Evolutionary conservation across 2,113 vertebrate species (phyloP).

Genomic region (Myotis yumanensis): DNA sequence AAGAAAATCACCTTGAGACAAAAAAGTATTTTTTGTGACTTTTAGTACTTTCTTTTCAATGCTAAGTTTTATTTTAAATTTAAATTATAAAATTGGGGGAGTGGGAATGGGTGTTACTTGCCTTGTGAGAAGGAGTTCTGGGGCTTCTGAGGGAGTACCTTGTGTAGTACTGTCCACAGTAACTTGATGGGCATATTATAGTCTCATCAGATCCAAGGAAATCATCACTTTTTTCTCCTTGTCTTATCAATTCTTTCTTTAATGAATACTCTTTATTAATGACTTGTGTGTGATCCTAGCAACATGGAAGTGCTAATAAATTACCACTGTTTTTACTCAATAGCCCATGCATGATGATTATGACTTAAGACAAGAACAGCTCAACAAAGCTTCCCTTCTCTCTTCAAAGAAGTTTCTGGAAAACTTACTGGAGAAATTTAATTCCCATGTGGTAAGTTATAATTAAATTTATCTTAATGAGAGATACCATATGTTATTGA

Average conservation of each 20-base stretch:
- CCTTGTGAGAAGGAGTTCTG: not conserved
- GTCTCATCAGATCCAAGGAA: not conserved
- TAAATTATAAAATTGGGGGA: constrained; percentile 1
- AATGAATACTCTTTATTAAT: not conserved
- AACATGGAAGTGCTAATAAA: constrained; percentile 47
- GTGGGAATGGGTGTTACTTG: not conserved
- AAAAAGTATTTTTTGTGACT: not conserved
- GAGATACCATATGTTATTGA: not conserved
- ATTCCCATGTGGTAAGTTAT: constrained; percentile 94
- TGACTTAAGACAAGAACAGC: constrained; percentile 97
- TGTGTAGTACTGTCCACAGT: not conserved
- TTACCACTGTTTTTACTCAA: constrained; percentile 55
- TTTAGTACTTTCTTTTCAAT: constrained; percentile 54
- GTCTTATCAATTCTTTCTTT: not conserved
- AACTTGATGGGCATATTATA: not conserved
- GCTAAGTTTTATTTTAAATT: constrained; percentile 34
- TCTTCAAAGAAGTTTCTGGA: constrained; percentile 99
- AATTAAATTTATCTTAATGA: constrained; percentile 37
- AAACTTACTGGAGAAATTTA: constrained; percentile 98
- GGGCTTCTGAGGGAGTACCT: not conserved
- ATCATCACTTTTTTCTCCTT: not conserved
- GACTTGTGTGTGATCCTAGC: not conserved
- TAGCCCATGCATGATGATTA: constrained; percentile 99
- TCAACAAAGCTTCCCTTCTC: constrained; percentile 99
- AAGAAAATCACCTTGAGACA: constrained; percentile 14